Conservation (phyloP, 2,888 invertebrate species). For the Toxonevra muliebris region DNA sequence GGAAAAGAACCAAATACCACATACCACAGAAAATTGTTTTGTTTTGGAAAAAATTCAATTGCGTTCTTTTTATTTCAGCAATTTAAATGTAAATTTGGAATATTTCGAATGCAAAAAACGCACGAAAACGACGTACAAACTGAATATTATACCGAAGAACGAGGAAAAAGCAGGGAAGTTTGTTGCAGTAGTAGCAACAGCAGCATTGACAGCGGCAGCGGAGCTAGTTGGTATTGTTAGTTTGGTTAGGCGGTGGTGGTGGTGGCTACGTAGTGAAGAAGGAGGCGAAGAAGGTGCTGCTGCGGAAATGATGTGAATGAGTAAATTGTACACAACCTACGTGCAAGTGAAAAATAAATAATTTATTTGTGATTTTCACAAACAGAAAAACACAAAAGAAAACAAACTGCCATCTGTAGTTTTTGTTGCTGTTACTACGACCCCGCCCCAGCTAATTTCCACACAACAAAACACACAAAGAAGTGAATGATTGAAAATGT, state of each 20-base stretch:
- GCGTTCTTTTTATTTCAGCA: conserved; percentile 7
- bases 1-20: not conserved
- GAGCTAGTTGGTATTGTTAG: not conserved
- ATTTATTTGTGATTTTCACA: conserved; percentile 12
- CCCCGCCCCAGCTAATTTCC: conserved; percentile 23
- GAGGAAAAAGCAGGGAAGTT: not conserved
- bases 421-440: conserved; percentile 14
- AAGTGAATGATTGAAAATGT: conserved; percentile 12
- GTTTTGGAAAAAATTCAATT: conserved; percentile 27
- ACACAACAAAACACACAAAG: conserved; percentile 15
- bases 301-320: not conserved
- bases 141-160: too few relatives aligned
- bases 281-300: conserved; percentile 3
- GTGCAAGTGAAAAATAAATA: not conserved
- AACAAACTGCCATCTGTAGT: conserved; percentile 26
- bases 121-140: too few relatives aligned
- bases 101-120: too few relatives aligned
- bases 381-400: conserved; percentile 6
- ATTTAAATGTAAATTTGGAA: too few relatives aligned
- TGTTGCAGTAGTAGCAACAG: conserved; percentile 17
- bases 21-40: conserved; percentile 30
- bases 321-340: not conserved
- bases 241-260: conserved; percentile 9
- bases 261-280: conserved; percentile 13
- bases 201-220: conserved; percentile 9